Evolutionary conservation across 2,888 invertebrate genomes (phyloP), one percentile per base, ranked within the genome.

Genomic region (Melanargia galathea): DNA sequence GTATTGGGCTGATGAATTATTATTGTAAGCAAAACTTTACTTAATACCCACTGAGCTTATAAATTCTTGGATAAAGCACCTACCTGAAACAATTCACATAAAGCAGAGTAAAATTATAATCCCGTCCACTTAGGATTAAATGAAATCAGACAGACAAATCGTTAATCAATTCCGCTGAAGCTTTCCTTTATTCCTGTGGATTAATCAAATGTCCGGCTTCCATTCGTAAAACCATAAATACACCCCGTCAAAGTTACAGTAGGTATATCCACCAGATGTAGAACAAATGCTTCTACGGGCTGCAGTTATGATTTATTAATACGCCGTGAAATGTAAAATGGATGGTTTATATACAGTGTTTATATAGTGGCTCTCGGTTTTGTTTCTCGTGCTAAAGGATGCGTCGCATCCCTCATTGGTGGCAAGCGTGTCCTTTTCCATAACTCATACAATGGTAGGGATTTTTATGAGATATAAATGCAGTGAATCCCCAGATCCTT

Each of bases 191-290:
- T 57, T 57, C 43, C 57, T 43, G 30, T 38, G 38, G 59, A 65
- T 65, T 65, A 65, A 65, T 60, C 60, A 65, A 63, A 52, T 54
- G 63, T 60, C 52, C 63, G 33, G 30, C n/a, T 40, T 60, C 51
- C 60, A 73, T 72, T 70, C 43, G 55, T 26, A 24, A 16, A 24
- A 30, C 45, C 57, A 57, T 57, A 30, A 45, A 57, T 57, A 57
- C 30, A 45, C 45, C 33, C 45, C 33, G 57, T 57, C 57, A 57
- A 45, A 45, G 30, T 57, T 30, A 43, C 40, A 55, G 55, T 26
- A 52, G 11, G 30, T 52, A 49, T 8, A 52, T 16, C 26, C 30
- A 30, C 33, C 18, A 16, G 26, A 33, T 33, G 35, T 33, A 13
- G 18, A 35, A 52, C 35, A 52, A 52, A 52, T 35, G 52, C 35